Evolutionary conservation across 2,888 invertebrate species (phyloP), one percentile per base, ranked within the genome.

Genomic region (Parapristionchus giblindavisi): DNA sequence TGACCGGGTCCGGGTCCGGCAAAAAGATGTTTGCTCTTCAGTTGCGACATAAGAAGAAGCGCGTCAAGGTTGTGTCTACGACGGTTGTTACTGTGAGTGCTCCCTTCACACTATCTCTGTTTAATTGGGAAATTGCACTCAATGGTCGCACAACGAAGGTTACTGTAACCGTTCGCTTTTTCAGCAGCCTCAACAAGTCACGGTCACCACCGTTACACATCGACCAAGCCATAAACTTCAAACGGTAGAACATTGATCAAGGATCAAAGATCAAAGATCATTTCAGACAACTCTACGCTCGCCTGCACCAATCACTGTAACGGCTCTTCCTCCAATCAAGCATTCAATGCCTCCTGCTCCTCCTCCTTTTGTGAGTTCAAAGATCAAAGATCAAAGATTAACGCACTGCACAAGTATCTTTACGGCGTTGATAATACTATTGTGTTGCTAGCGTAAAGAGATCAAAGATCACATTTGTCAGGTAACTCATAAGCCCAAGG

Each of bases 151-250:
- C 8, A 43, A 43, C 8, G 17, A 43, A 43, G 17, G 11, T 14
- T 17, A 43, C 43, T 17, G 43, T 43, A 43, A 43, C 17, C 17
- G 11, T 43, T 14, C 43, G 17, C 11, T 43, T 17, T 17, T 58
- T 3, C 27, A 21, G 14, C 58, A n/a, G 11, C 2, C 43, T 27
- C 43, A 65, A 43, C 21, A 27, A 14, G 63, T 65, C 1, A 43
- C 63, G 5, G 43, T 79, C 51, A 74, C 76, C 71, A 75, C 63
- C 4, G 17, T 70, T n/a, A 68, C 76, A 4, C 34, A 54, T 21
- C 65, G 75, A 17, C n/a, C 54, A 60, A 60, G 60, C 5, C 24
- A 75, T 14, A 29, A 32, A 76, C 8, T 77, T 75, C 58, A 74
- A 72, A 71, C 76, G 74, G 74, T 51, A 70, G 24, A 32, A 36